Base-by-base conservation (phyloP, 2,113 vertebrate genomes). In the Daphoenositta chrysoptera region DNA sequence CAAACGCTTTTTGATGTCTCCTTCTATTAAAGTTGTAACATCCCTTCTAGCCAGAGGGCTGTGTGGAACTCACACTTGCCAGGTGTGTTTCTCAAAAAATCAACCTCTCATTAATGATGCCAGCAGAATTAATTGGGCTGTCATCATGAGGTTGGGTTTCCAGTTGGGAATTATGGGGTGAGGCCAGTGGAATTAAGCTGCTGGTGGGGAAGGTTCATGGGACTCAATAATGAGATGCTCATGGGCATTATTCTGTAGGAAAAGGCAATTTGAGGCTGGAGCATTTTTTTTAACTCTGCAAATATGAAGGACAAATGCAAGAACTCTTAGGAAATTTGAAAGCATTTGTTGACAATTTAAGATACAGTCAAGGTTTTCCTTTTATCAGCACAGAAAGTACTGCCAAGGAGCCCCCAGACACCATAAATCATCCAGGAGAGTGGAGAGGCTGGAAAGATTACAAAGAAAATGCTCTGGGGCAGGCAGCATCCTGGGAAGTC, bases 91-190 rank as follows among this genome's bases (percentile, higher is more conserved):
- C 85, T 63, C 60, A 50, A 63, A 47, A 37, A n/a, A 87, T 39
- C 69, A 65, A 51, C 40, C 39, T 65, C 48, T 84, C 66, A 8
- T 88, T 91, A 88, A 61, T 19, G 40, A 40, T 77, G 50, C 33
- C 61, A 69, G 84, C 78, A 83, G 87, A 90, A 88, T 83, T 94
- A 95, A 94, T 53, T 83, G 87, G 42, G 66, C 78, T 90, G 89
- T 45, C 61, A 65, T n/a, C 30, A 33, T 0, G 0, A 91, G 57
- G 16, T 42, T 82, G 42, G 21, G 61, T 20, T 33, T 44, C 56
- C 51, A 44, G 37, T 47, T 73, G 50, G 85, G 78, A 87, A 28
- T 72, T 76, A 23, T 1, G 2, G 40, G 42, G 23, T 27, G 50
- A 83, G 66, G 53, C 40, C 75, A 45, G 7, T 39, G 63, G 71